Evolutionary conservation across 2,888 invertebrate genomes (phyloP).

Genomic region (Notodonta dromedarius): DNA sequence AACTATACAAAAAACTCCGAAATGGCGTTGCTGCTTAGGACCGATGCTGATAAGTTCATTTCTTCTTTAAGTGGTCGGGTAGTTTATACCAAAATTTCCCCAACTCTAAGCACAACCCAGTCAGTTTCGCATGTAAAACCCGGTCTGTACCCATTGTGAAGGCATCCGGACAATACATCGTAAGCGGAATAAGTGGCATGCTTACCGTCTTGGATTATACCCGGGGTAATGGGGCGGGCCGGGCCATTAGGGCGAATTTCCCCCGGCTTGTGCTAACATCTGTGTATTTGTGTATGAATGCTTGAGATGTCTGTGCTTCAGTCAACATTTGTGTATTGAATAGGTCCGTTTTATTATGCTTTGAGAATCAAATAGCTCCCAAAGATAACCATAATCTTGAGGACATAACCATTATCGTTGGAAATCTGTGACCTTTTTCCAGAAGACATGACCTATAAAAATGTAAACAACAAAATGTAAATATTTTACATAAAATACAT

Average conservation of each 20-base stretch:
- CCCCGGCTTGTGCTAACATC: slow-evolving; percentile 19
- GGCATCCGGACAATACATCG: slow-evolving; percentile 42
- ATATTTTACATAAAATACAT: too few relatives aligned
- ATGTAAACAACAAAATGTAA: too few relatives aligned
- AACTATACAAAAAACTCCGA: too few relatives aligned
- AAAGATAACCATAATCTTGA: background rate
- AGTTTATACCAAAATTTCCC: slow-evolving; percentile 23
- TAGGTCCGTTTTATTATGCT: background rate
- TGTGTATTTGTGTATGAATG: slow-evolving; percentile 13
- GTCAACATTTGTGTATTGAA: background rate
- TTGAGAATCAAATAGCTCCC: background rate
- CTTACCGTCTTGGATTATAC: slow-evolving; percentile 49
- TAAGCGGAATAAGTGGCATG: slow-evolving; percentile 47
- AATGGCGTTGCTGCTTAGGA: too few relatives aligned
- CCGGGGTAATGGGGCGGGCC: slow-evolving; percentile 39
- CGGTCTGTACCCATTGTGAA: slow-evolving; percentile 34
- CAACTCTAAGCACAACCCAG: slow-evolving; percentile 32
- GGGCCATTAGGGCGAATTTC: slow-evolving; percentile 39
- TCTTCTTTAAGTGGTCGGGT: too few relatives aligned
- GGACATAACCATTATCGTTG: too few relatives aligned
- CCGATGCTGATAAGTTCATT: too few relatives aligned
- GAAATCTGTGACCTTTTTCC: too few relatives aligned
- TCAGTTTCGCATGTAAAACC: slow-evolving; percentile 18
- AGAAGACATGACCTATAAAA: too few relatives aligned
- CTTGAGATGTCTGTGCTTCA: slow-evolving; percentile 4